These are phyloP conservation scores for Craseonycteris thonglongyai DNA, from an alignment of 2,113 vertebrate genomes.

Conservation along the genomic window DNA sequence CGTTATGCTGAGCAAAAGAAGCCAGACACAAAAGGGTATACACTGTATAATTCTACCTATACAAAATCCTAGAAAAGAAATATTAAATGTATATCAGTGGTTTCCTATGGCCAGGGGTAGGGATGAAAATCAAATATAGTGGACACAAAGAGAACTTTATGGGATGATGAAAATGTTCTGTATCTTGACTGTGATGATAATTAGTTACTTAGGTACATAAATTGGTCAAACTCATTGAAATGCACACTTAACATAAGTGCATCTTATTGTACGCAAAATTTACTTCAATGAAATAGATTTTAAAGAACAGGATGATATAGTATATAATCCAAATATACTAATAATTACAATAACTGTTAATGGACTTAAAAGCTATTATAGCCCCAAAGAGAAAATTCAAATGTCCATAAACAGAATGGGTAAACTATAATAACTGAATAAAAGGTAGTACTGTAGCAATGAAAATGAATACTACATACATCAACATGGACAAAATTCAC, in stretches of 20 bases:
- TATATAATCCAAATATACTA: neutral
- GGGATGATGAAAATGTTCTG: neutral
- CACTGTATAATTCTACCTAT: neutral
- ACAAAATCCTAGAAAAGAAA: slow-evolving; percentile 20
- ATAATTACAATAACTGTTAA: neutral
- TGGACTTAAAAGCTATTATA: neutral
- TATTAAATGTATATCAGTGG: neutral
- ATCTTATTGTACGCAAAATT: neutral
- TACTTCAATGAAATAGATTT: neutral
- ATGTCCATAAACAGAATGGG: neutral
- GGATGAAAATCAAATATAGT: neutral
- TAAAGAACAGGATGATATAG: neutral
- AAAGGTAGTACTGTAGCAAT: neutral
- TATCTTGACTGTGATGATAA: neutral
- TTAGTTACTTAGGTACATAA: neutral
- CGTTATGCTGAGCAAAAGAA: neutral
- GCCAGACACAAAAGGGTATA: neutral
- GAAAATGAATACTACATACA: slow-evolving; percentile 1
- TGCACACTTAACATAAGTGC: neutral
- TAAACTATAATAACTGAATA: neutral
- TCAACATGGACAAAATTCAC: too few relatives aligned
- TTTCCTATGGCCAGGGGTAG: neutral
- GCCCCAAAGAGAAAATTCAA: neutral
- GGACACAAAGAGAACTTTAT: neutral
- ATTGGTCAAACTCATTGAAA: neutral